Percentiles rank a stretch among this genome's conserved stretches.
Evolutionary conservation across 2,888 invertebrate genomes (phyloP).

Genomic region (Julus scanicus): DNA sequence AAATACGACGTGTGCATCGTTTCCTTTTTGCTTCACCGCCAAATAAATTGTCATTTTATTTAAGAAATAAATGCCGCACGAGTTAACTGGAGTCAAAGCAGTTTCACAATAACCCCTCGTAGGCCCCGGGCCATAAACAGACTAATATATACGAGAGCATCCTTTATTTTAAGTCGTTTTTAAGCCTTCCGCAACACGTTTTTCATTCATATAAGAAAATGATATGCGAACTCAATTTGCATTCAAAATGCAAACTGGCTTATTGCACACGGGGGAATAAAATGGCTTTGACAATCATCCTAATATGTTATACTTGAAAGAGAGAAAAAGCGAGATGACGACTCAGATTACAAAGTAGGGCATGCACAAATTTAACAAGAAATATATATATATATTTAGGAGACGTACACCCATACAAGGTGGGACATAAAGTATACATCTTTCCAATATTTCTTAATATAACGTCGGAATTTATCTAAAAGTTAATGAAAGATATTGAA

Average conservation of each 20-base stretch:
- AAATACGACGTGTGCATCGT: neutral
- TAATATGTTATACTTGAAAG: constrained; percentile 30
- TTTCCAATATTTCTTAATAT: too few species aligned
- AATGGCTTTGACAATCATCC: constrained; percentile 28
- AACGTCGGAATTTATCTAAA: too few species aligned
- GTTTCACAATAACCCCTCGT: constrained; percentile 21
- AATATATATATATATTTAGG: neutral
- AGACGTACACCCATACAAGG: neutral
- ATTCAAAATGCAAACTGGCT: constrained; percentile 28
- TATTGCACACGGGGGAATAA: constrained; percentile 26
- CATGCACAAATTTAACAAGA: neutral
- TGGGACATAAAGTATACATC: neutral
- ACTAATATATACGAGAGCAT: constrained; percentile 29
- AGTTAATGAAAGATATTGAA: too few species aligned
- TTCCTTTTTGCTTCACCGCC: constrained; percentile 25
- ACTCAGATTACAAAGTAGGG: constrained; percentile 18
- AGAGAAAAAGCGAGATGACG: constrained; percentile 20
- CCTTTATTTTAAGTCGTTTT: constrained; percentile 30
- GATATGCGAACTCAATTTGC: constrained; percentile 28
- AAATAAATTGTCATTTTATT: constrained; percentile 31
- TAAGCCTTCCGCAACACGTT: constrained; percentile 26
- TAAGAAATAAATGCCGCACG: constrained; percentile 27
- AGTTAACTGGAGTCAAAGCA: constrained; percentile 28
- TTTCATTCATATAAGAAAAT: constrained; percentile 24
- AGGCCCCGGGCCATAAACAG: constrained; percentile 17